Percentiles rank a stretch among this genome's conserved stretches.
These are phyloP conservation scores for Hemichromis elongatus DNA, from an alignment of 2,113 vertebrate species.

Conservation along the genomic window DNA sequence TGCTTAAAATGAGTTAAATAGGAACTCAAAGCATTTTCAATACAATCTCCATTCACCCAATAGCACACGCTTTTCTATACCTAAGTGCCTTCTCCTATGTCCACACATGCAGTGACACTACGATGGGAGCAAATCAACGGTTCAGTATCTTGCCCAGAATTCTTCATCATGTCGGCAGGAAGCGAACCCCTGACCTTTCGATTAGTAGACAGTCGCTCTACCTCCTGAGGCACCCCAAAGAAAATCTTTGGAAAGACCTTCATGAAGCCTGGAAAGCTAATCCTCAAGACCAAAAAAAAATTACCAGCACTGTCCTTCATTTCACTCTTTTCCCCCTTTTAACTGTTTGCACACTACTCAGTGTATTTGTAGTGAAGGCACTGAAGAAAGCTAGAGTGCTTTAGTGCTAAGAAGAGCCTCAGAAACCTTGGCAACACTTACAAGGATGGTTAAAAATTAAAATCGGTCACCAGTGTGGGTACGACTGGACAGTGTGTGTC, in stretches of 20 bases:
- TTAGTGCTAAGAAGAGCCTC: not conserved
- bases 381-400: not conserved
- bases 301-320: not conserved
- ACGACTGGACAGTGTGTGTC: not conserved
- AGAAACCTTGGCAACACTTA: not conserved
- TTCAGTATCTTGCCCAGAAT: not conserved
- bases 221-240: accelerated
- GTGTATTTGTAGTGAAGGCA: not conserved
- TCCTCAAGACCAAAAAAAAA: not conserved
- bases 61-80: not conserved
- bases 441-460: not conserved
- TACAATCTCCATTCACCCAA: not conserved
- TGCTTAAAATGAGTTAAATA: not conserved
- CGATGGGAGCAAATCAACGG: not conserved
- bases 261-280: not conserved
- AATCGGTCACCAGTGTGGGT: not conserved
- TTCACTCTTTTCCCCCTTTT: accelerated
- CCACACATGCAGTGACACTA: not conserved
- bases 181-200: not conserved
- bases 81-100: not conserved
- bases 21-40: accelerated
- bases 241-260: accelerated
- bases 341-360: not conserved
- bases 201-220: not conserved
- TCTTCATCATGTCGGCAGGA: not conserved